Conservation (phyloP, 2,113 vertebrate species). For the Seriola rivoliana region DNA sequence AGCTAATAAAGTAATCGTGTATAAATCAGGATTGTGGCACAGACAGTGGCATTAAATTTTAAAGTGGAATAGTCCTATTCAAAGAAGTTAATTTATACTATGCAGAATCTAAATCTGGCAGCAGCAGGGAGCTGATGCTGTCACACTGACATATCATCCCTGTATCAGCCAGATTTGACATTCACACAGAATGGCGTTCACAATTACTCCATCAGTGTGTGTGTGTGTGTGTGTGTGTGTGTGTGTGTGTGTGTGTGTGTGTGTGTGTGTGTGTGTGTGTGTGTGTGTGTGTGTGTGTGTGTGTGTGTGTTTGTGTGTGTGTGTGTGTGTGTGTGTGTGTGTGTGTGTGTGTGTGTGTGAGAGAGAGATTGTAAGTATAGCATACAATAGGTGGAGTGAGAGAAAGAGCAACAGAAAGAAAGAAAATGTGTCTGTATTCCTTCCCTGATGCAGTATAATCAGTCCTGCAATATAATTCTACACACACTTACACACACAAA, state of each 20-base stretch:
- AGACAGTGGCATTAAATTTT: not conserved
- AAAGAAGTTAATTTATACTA: not conserved
- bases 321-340: not conserved
- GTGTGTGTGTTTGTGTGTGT: slow-evolving; percentile 12
- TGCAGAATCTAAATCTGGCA: slow-evolving; percentile 14
- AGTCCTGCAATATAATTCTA: not conserved
- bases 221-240: slow-evolving; percentile 15
- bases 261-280: not conserved
- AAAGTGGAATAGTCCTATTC: not conserved
- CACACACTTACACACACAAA: not conserved
- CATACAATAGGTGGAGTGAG: slow-evolving; percentile 3
- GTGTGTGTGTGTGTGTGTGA: not conserved
- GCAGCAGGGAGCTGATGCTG: slow-evolving; percentile 10
- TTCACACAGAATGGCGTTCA: slow-evolving; percentile 37
- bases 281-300: not conserved
- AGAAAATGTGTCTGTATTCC: not conserved
- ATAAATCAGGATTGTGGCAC: not conserved
- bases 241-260: not conserved
- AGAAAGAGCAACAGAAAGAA: slow-evolving; percentile 9
- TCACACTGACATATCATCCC: slow-evolving; percentile 28
- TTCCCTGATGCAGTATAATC: not conserved
- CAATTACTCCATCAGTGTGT: slow-evolving; percentile 17
- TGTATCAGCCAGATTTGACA: slow-evolving; percentile 21
- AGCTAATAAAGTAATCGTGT: not conserved
- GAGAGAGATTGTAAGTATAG: too few species aligned